These are phyloP conservation scores for Morpho helenor DNA, from an alignment of 2,888 invertebrate genomes.

Conservation along the genomic window DNA sequence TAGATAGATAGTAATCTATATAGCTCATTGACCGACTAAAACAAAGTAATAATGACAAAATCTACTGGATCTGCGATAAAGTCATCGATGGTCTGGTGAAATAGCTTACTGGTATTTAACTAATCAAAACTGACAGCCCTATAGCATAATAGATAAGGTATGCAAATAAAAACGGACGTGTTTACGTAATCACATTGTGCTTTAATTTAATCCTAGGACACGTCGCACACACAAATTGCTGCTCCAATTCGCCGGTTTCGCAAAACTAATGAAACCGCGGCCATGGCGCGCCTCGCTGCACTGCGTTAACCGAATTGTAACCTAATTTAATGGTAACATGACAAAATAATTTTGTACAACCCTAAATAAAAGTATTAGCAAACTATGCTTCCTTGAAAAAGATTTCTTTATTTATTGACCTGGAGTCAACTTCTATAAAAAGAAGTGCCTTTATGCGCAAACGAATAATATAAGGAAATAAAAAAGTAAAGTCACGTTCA, in stretches of 20 bases:
- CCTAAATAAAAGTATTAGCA: not conserved
- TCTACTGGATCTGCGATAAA: too few relatives aligned
- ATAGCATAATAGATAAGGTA: constrained; percentile 8
- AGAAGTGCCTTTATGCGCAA: too few relatives aligned
- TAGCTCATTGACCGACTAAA: too few relatives aligned
- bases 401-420: too few relatives aligned
- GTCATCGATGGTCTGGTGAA: too few relatives aligned
- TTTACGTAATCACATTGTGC: constrained; percentile 47
- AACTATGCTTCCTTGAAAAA: too few relatives aligned
- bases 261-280: constrained; percentile 61
- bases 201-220: constrained; percentile 54
- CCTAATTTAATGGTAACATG: constrained; percentile 1
- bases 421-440: too few relatives aligned
- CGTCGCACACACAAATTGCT: constrained; percentile 67
- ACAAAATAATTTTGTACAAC: constrained; percentile 1
- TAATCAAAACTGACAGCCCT: constrained; percentile 4
- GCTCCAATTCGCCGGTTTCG: constrained; percentile 74
- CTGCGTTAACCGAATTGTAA: constrained; percentile 13
- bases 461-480: too few relatives aligned
- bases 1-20: too few relatives aligned
- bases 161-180: constrained; percentile 24
- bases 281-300: constrained; percentile 36
- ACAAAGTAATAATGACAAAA: too few relatives aligned
- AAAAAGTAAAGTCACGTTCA: too few relatives aligned
- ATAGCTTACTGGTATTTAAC: too few relatives aligned